A percentile compares a stretch with the other conserved stretches of the same genome.
Evolutionary conservation across 2,113 vertebrate genomes (phyloP).

Genomic region (Verasper variegatus): DNA sequence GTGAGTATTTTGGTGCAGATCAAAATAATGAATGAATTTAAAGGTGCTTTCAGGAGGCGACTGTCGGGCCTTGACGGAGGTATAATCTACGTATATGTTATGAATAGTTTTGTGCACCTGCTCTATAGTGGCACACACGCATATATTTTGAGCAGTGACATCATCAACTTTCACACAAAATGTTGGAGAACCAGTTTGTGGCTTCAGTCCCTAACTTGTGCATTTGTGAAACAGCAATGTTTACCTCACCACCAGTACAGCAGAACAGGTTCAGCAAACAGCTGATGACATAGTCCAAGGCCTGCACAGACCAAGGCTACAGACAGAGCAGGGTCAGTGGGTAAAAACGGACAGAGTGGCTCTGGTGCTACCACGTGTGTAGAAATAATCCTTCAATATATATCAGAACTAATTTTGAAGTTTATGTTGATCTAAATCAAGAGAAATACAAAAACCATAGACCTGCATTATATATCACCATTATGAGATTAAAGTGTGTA

Average conservation of each 20-base stretch:
- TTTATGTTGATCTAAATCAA: too few relatives aligned
- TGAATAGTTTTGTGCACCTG: neutral
- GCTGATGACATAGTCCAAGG: constrained; percentile 39
- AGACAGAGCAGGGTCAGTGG: neutral
- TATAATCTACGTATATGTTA: too few relatives aligned
- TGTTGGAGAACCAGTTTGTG: neutral
- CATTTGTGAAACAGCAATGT: constrained; percentile 47
- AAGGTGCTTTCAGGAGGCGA: too few relatives aligned
- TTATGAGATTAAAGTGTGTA: too few relatives aligned
- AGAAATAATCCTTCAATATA: neutral
- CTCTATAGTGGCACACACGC: too few relatives aligned
- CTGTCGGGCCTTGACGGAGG: too few relatives aligned
- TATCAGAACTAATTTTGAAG: neutral
- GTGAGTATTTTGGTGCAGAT: too few relatives aligned
- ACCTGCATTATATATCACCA: too few relatives aligned
- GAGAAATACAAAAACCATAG: too few relatives aligned
- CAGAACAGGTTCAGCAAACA: constrained; percentile 52
- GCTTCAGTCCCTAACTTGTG: neutral
- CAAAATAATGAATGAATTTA: too few relatives aligned
- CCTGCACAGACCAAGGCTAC: neutral
- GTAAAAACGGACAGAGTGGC: neutral
- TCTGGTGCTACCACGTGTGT: neutral
- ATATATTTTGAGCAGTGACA: neutral
- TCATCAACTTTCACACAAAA: neutral
- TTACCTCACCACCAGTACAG: constrained; percentile 32